phyloP scores from a whole-genome alignment of 23 tunicate genomes.

The Halocynthia roretzi region DNA sequence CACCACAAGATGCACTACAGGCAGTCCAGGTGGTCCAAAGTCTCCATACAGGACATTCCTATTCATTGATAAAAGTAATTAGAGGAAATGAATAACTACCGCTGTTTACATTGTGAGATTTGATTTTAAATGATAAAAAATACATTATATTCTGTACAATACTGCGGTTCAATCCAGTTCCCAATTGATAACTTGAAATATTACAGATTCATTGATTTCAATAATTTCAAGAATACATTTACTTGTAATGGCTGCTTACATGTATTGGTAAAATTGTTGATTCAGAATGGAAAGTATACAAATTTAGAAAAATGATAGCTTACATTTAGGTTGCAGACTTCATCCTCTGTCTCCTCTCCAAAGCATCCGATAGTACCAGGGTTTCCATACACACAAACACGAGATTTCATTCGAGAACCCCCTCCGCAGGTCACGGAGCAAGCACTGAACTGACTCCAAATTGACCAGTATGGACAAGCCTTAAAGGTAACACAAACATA shows the following conservation, averaged over 20 bases:
- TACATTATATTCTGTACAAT: too few species aligned
- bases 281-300: too few species aligned
- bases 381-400: conserved; percentile 22
- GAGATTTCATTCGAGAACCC: conserved; percentile 17
- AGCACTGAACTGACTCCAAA: conserved; percentile 22
- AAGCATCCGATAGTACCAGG: conserved; percentile 12
- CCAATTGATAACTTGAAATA: too few species aligned
- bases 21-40: conserved; percentile 34
- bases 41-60: conserved; percentile 47
- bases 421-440: conserved; percentile 33
- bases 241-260: too few species aligned
- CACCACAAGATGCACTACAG: conserved; percentile 29
- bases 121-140: too few species aligned
- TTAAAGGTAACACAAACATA: background rate
- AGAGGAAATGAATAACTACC: too few species aligned
- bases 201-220: too few species aligned
- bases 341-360: conserved; percentile 28
- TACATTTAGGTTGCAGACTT: conserved; percentile 38
- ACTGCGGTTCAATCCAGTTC: too few species aligned
- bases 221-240: too few species aligned
- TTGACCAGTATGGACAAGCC: conserved; percentile 33
- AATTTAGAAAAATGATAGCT: background rate
- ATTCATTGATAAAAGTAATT: too few species aligned
- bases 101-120: too few species aligned
- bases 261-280: too few species aligned